A percentile compares a stretch with the other conserved stretches of the same genome.
These are phyloP conservation scores for Dendroctonus valens DNA, from an alignment of 1,140 invertebrate species.

Conservation along the genomic window DNA sequence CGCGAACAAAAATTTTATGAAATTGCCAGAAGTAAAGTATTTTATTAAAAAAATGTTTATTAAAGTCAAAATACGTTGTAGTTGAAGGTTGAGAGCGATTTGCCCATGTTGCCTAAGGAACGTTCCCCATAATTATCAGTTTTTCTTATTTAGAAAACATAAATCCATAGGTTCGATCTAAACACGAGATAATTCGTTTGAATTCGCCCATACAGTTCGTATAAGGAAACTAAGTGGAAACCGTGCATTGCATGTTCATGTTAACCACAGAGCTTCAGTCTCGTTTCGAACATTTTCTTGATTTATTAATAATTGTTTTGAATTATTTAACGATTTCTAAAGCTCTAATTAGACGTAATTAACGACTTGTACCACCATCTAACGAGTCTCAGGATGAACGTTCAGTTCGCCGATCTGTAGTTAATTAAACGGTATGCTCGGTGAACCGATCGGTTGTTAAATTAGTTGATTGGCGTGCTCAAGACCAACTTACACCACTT, in stretches of 20 bases:
- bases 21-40: too few relatives aligned
- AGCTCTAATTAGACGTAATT: conserved; percentile 35
- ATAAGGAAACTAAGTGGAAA: conserved; percentile 32
- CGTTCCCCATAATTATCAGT: too few relatives aligned
- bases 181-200: too few relatives aligned
- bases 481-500: conserved; percentile 34
- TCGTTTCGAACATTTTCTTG: conserved; percentile 26
- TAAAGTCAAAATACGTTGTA: too few relatives aligned
- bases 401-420: conserved; percentile 17
- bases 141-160: too few relatives aligned
- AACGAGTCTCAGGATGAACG: conserved; percentile 30
- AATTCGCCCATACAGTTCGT: not conserved
- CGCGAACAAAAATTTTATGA: too few relatives aligned
- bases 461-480: conserved; percentile 40
- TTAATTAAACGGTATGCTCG: conserved; percentile 34
- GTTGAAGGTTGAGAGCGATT: too few relatives aligned
- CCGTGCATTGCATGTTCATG: conserved; percentile 18
- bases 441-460: conserved; percentile 36
- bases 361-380: conserved; percentile 30
- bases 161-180: too few relatives aligned
- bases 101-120: too few relatives aligned
- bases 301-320: conserved; percentile 43
- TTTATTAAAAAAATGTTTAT: too few relatives aligned
- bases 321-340: conserved; percentile 37
- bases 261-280: conserved; percentile 21